Conservation (phyloP, 2,888 invertebrate genomes). For the Xestia c-nigrum region DNA sequence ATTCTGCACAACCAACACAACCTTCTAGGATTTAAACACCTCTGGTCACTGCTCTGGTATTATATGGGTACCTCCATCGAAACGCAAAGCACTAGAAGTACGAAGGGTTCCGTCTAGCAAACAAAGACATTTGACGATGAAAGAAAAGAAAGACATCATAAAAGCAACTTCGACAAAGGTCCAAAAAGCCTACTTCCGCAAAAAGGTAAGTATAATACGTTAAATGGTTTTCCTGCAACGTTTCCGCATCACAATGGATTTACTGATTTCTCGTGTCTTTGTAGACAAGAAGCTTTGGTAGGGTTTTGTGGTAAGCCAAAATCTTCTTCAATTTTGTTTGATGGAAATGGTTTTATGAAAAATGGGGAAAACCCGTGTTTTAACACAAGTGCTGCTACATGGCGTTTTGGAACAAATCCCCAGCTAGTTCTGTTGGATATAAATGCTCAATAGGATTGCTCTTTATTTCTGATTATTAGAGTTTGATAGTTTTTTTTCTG, state of each 20-base stretch:
- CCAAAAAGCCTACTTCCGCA: not conserved
- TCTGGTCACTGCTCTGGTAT: too few species aligned
- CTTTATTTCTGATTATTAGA: too few species aligned
- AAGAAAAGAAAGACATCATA: not conserved
- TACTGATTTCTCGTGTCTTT: not conserved
- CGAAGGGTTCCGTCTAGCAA: not conserved
- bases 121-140: not conserved
- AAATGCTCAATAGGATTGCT: too few species aligned
- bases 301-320: not conserved
- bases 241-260: not conserved
- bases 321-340: not conserved
- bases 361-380: not conserved
- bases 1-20: too few species aligned
- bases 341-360: not conserved
- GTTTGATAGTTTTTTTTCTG: not conserved
- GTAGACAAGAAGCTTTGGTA: not conserved
- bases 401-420: too few species aligned
- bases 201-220: not conserved
- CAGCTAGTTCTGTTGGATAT: too few species aligned
- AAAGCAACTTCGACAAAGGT: not conserved
- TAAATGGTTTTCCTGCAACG: slow-evolving; percentile 1
- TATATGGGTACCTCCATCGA: too few species aligned
- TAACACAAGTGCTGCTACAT: too few species aligned
- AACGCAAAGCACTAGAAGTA: too few species aligned
- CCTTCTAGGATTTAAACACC: too few species aligned